Conservation (phyloP, 2,797 vertebrate species). For the Taeniopygia guttata region DNA sequence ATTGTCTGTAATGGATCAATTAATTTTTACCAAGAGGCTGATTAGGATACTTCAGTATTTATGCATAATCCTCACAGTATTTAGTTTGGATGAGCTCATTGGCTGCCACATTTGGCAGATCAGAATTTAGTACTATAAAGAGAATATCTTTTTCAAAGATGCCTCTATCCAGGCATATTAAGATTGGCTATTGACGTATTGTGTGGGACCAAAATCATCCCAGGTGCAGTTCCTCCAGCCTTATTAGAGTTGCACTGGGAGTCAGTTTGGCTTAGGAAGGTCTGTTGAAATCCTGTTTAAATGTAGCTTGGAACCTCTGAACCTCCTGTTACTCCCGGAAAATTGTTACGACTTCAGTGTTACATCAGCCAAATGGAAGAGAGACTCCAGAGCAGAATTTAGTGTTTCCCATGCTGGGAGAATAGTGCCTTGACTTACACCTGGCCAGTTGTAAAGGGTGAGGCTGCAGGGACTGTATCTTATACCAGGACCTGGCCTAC, state of each 20-base stretch:
- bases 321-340: neutral
- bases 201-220: neutral
- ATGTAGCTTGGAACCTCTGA: neutral
- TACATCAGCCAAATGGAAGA: neutral
- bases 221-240: neutral
- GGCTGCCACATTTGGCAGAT: slow-evolving; percentile 9
- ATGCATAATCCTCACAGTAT: neutral
- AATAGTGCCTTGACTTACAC: neutral
- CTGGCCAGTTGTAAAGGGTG: neutral
- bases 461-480: neutral
- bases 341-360: neutral
- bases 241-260: neutral
- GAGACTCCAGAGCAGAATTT: neutral
- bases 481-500: neutral
- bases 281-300: neutral
- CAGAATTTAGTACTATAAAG: slow-evolving; percentile 10
- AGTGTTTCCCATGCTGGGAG: neutral
- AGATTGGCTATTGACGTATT: neutral
- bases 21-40: slow-evolving; percentile 28
- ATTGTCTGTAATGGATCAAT: slow-evolving; percentile 9
- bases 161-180: neutral
- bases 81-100: neutral
- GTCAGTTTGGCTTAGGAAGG: neutral
- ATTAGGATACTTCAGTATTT: slow-evolving; percentile 32
- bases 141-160: neutral